phyloP scores from a whole-genome alignment of 2,888 invertebrate genomes.

The Heliconius hortense region DNA sequence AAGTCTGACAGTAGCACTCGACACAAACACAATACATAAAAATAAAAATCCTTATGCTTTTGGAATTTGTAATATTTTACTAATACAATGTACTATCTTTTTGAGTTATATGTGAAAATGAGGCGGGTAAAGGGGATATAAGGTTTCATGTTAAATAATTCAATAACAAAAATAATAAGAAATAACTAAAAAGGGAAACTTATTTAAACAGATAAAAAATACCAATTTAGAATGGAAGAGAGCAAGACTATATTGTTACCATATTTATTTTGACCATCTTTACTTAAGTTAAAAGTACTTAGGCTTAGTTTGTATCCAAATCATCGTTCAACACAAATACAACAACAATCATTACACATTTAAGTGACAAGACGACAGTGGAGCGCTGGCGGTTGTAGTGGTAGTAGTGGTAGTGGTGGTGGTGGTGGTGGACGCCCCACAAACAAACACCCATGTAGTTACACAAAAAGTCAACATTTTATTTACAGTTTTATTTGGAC shows the following conservation, averaged over 20 bases:
- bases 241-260: constrained; percentile 23
- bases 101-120: too few species aligned
- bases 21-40: not conserved
- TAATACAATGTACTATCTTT: not conserved
- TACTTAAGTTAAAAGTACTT: constrained; percentile 24
- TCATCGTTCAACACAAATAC: constrained; percentile 20
- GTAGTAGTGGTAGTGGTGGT: not conserved
- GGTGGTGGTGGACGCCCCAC: not conserved
- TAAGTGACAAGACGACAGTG: constrained; percentile 3
- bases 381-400: not conserved
- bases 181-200: not conserved
- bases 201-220: constrained; percentile 9
- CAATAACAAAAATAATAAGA: not conserved
- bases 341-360: constrained; percentile 16
- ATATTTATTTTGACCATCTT: constrained; percentile 27
- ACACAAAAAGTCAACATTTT: constrained; percentile 75
- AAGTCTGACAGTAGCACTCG: not conserved
- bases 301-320: constrained; percentile 23
- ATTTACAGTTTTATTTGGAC: constrained; percentile 79
- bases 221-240: constrained; percentile 27
- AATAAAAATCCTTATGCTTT: not conserved
- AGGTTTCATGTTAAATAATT: not conserved
- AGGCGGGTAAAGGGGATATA: not conserved
- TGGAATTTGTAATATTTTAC: not conserved
- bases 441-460: constrained; percentile 32